Base-by-base conservation (phyloP, 2,888 invertebrate species). In the Parnassius orleans region DNA sequence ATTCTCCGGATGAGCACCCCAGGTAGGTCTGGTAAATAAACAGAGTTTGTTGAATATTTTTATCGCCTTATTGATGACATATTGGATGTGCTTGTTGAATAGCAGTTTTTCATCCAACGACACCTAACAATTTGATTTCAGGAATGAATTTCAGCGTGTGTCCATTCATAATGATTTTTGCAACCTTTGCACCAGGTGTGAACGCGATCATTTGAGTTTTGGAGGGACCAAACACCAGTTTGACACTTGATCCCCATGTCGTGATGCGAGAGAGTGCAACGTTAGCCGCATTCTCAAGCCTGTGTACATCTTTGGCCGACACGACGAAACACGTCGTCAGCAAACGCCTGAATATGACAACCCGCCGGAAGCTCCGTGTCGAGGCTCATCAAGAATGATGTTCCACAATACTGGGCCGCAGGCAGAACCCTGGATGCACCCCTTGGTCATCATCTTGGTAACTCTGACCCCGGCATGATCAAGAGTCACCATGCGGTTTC, bases 401-500 rank as follows among this genome's bases (percentile, higher is more conserved):
- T 19, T 19, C 19, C 19, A 19, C 19, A 19, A 19, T 19, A 19
- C 19, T 19, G 19, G 19, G 2, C 19, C 19, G 19, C 19, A 24
- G 5, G 24, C 24, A 24, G 24, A 24, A 5, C 7, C 24, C 7
- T 24, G 24, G 24, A 24, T 24, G 5, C 24, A 24, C 24, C 24
- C 24, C 5, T 46, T 48, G 48, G 56, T 10, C 56, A 48, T 47
- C n/a, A 33, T n/a, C 47, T 56, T 56, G 14, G 47, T n/a, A n/a
- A n/a, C n/a, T n/a, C n/a, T n/a, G n/a, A n/a, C n/a, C n/a, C n/a
- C n/a, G n/a, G n/a, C n/a, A n/a, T n/a, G n/a, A n/a, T n/a, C n/a
- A n/a, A n/a, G n/a, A n/a, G n/a, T n/a, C n/a, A n/a, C n/a, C n/a
- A n/a, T n/a, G n/a, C n/a, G n/a, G n/a, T n/a, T n/a, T n/a, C n/a